Percentiles rank a stretch among this genome's conserved stretches.
phyloP scores from a whole-genome alignment of 1,140 invertebrate genomes.

The Trypoxylus dichotomus region DNA sequence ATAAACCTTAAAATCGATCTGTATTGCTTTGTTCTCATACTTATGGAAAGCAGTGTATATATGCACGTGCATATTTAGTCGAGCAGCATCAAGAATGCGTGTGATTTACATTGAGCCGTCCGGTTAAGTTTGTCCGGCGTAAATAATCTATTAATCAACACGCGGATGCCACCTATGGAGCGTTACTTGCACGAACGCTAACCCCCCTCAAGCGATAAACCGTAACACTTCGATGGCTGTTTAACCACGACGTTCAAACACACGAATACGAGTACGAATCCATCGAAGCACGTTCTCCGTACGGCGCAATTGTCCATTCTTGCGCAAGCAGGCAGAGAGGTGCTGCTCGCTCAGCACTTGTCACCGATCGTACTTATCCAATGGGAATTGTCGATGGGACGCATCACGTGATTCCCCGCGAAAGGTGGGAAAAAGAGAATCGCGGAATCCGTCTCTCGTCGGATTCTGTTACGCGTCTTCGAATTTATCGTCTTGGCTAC shows the following conservation, averaged over 20 bases:
- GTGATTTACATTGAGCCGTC: neutral
- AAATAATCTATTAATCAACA: slow-evolving; percentile 22
- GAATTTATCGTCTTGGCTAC: neutral
- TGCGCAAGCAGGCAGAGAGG: slow-evolving; percentile 6
- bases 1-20: neutral
- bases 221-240: slow-evolving; percentile 9
- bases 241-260: neutral
- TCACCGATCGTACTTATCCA: slow-evolving; percentile 13
- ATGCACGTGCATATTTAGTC: neutral
- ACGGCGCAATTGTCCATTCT: slow-evolving; percentile 4
- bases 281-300: neutral
- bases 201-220: slow-evolving; percentile 20
- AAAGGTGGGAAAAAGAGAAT: neutral
- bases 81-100: neutral
- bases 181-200: slow-evolving; percentile 3
- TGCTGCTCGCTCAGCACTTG: neutral
- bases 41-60: neutral
- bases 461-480: neutral
- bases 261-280: neutral
- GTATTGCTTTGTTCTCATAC: neutral
- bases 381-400: slow-evolving; percentile 10
- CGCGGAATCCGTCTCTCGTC: neutral
- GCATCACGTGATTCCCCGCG: neutral
- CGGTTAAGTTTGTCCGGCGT: slow-evolving; percentile 1
- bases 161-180: slow-evolving; percentile 19